Percentiles rank a stretch among this genome's conserved stretches.
Conservation (phyloP, 1,140 invertebrate genomes). For the Drosophila aff. region DNA sequence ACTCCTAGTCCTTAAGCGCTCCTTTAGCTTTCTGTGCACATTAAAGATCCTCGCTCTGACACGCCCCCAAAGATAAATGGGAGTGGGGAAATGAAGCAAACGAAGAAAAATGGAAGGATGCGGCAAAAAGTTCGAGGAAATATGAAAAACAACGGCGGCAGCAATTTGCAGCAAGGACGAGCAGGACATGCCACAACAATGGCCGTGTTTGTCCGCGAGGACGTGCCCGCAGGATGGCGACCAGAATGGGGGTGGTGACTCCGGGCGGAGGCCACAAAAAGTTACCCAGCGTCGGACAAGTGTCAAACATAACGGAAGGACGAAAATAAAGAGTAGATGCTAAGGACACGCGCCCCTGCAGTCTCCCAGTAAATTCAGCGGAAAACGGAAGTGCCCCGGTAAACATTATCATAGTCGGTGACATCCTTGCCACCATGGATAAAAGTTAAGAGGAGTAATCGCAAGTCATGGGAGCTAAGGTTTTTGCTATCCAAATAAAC, state of each 20-base stretch:
- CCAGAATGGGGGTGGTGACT: background rate
- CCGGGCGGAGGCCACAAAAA: slow-evolving; percentile 43
- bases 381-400: slow-evolving; percentile 26
- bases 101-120: slow-evolving; percentile 51
- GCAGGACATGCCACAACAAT: slow-evolving; percentile 74
- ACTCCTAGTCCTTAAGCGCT: slow-evolving; percentile 11
- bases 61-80: slow-evolving; percentile 53
- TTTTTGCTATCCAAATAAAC: background rate
- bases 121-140: slow-evolving; percentile 42
- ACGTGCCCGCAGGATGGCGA: slow-evolving; percentile 40
- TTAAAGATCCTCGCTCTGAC: slow-evolving; percentile 27
- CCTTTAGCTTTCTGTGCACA: slow-evolving; percentile 2
- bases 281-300: slow-evolving; percentile 56
- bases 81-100: slow-evolving; percentile 15
- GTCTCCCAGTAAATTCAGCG: slow-evolving; percentile 10
- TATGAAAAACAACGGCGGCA: slow-evolving; percentile 48
- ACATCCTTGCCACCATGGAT: slow-evolving; percentile 14
- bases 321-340: slow-evolving; percentile 38
- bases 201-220: slow-evolving; percentile 60
- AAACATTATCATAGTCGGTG: slow-evolving; percentile 53
- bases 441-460: slow-evolving; percentile 19
- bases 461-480: slow-evolving; percentile 7
- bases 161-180: slow-evolving; percentile 74
- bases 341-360: slow-evolving; percentile 1
- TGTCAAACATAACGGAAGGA: slow-evolving; percentile 48